Evolutionary conservation across 2,113 vertebrate species (phyloP).

Genomic region (Anthoscopus minutus): DNA sequence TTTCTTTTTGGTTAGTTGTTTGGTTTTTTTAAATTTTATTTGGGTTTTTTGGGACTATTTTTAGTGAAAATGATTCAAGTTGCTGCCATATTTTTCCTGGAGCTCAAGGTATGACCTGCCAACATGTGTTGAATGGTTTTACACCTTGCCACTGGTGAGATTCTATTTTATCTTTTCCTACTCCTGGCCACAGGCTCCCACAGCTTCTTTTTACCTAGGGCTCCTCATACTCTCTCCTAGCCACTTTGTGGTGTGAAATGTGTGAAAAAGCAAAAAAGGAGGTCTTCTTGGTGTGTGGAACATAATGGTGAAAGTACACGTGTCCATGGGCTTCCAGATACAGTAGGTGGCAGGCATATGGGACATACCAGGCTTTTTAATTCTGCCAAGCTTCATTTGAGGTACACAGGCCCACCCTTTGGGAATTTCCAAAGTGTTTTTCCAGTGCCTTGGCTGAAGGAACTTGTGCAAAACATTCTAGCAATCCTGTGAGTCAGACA

Average conservation of each 20-base stretch:
- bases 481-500: neutral
- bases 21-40: neutral
- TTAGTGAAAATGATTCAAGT: neutral
- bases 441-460: neutral
- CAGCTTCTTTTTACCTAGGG: accelerated
- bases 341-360: accelerated
- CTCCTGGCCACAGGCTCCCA: neutral
- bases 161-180: neutral
- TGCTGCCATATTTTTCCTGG: neutral
- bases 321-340: neutral
- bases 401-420: neutral
- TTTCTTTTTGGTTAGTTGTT: too few relatives aligned
- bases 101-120: neutral
- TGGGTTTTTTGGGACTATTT: neutral
- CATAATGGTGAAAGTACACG: neutral
- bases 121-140: neutral
- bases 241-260: neutral
- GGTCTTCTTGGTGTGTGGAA: neutral
- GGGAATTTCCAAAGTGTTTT: neutral
- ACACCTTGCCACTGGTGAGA: neutral
- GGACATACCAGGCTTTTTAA: neutral
- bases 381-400: neutral
- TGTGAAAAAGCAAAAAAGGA: neutral
- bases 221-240: neutral
- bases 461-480: neutral